A percentile compares a stretch with the other conserved stretches of the same genome.
phyloP scores from a whole-genome alignment of 2,113 vertebrate species.

The Edolisoma coerulescens region DNA sequence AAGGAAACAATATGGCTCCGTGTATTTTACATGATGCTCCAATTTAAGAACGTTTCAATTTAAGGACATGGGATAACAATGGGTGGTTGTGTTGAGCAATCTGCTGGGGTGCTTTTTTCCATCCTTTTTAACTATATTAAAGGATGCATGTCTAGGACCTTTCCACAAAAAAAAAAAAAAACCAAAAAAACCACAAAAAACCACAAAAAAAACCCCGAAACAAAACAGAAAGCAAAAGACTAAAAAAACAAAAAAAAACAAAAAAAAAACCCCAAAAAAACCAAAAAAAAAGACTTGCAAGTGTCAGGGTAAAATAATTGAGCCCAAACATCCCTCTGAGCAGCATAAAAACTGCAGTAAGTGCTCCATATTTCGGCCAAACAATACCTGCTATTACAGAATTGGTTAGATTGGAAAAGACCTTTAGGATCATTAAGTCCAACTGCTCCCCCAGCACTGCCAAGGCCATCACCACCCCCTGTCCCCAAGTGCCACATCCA shows the following conservation, averaged over 20 bases:
- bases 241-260: no score
- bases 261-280: no score
- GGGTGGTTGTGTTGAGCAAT: background rate
- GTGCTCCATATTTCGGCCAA: background rate
- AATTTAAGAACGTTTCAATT: background rate
- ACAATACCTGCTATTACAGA: rapidly evolving
- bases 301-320: background rate
- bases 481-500: background rate
- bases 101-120: background rate
- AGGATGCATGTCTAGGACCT: rapidly evolving
- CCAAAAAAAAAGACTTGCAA: background rate
- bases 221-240: no score
- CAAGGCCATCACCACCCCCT: background rate
- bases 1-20: rapidly evolving
- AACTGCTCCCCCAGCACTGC: background rate
- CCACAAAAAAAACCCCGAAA: no score
- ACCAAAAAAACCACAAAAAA: no score
- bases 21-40: background rate
- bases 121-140: background rate
- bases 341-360: background rate
- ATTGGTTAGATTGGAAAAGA: background rate
- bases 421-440: background rate
- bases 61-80: background rate
- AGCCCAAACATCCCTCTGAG: background rate
- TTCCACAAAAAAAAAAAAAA: background rate